Base-by-base conservation (phyloP, 2,888 invertebrate genomes). In the Ectemnius continuus region DNA sequence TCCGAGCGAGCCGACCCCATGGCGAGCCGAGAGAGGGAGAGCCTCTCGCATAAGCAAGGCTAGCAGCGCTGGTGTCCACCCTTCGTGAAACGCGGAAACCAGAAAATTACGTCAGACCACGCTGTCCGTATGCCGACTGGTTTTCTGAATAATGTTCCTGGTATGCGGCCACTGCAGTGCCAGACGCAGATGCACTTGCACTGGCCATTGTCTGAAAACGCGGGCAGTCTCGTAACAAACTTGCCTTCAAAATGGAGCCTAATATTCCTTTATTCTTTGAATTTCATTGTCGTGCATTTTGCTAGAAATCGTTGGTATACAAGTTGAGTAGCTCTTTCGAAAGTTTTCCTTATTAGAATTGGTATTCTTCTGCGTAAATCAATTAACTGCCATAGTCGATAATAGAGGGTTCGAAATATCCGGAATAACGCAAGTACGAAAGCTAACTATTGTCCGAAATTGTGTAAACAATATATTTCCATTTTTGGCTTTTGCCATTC, bases 51-150 rank as follows among this genome's bases (percentile, higher is more conserved):
- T 72, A 76, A 80, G 78, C 74, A 73, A 63, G 65, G 70, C 58
- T 65, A 14, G 23, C 65, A 58, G 52, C 59, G 65, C 58, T 56
- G 58, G 57, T 64, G 57, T 63, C 60, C 63, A 65, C 70, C 71
- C 68, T 71, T 60, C 75, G 80, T 76, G 81, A 85, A 85, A 78
- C 71, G 80, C 84, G 84, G 83, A 85, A 85, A 83, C 85, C 85
- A 86, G 87, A 86, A 87, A 87, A 87, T 88, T 86, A 86, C 85
- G 84, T 85, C 84, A 83, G 82, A 67, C 67, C 47, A 78, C 75
- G 67, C 75, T 77, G 76, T 79, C 61, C 70, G 63, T 75, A 59
- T 57, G 70, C 61, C 74, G 77, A 73, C 70, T 75, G 79, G 67
- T 74, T 69, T 76, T 73, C 80, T 78, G 81, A 82, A 82, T 82